Conservation (phyloP, 2,888 invertebrate species). For the Lapara coniferarum region DNA sequence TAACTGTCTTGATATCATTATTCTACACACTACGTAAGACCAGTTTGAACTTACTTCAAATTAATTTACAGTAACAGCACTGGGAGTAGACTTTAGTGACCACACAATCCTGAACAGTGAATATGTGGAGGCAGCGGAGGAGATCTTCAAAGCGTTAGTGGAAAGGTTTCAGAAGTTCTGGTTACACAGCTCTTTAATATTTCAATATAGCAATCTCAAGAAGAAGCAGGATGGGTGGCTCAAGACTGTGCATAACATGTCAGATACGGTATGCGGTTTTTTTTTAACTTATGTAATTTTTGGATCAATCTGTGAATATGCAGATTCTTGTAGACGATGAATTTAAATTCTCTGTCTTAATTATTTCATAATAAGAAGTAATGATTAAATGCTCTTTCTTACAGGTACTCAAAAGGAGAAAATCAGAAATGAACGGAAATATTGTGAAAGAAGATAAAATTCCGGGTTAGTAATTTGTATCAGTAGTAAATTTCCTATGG, state of each 20-base stretch:
- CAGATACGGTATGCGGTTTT: constrained; percentile 52
- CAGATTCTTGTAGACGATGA: no score
- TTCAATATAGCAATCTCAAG: constrained; percentile 57
- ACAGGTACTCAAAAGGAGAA: constrained; percentile 61
- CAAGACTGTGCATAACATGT: constrained; percentile 64
- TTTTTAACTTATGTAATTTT: neutral
- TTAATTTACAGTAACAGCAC: constrained; percentile 58
- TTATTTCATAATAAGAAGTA: no score
- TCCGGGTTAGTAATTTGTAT: constrained; percentile 41
- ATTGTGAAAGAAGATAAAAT: constrained; percentile 43
- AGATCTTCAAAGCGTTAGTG: constrained; percentile 59
- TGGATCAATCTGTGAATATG: neutral
- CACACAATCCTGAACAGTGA: constrained; percentile 56
- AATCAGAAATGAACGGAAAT: constrained; percentile 52
- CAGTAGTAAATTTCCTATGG: no score
- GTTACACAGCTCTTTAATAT: constrained; percentile 57
- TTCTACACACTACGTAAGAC: no score
- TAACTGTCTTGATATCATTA: no score
- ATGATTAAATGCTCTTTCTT: neutral
- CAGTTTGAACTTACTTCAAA: neutral
- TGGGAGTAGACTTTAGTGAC: constrained; percentile 66
- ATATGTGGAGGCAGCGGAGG: constrained; percentile 63
- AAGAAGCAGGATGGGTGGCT: constrained; percentile 60
- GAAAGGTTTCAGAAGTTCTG: constrained; percentile 67
- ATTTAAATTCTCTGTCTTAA: no score